Evolutionary conservation across 1,140 invertebrate genomes (phyloP).

Genomic region (Pogonomyrmex californicus): DNA sequence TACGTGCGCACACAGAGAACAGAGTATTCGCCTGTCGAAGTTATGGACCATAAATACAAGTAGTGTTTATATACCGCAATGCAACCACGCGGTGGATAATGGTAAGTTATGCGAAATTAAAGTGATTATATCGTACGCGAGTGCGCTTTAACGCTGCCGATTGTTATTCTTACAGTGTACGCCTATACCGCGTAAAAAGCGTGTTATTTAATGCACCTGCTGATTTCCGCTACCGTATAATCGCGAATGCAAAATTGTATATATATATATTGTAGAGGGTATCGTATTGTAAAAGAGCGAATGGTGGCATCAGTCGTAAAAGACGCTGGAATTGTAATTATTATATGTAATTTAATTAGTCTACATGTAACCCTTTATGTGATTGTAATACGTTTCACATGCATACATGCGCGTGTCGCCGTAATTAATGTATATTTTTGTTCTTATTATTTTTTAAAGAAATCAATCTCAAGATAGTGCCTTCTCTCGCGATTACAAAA

Average conservation of each 20-base stretch:
- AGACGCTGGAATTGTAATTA: slow-evolving; percentile 14
- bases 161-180: slow-evolving; percentile 28
- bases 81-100: background rate
- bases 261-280: slow-evolving; percentile 44
- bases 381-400: slow-evolving; percentile 25
- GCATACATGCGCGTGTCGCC: background rate
- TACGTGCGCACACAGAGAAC: background rate
- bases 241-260: slow-evolving; percentile 29
- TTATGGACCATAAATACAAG: slow-evolving; percentile 38
- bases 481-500: background rate
- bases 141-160: slow-evolving; percentile 11
- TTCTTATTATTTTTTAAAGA: slow-evolving; percentile 4
- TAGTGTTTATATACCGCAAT: slow-evolving; percentile 26
- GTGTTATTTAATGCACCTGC: slow-evolving; percentile 21
- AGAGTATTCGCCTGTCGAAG: slow-evolving; percentile 26
- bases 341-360: slow-evolving; percentile 41
- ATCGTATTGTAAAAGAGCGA: slow-evolving; percentile 14
- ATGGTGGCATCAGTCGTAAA: background rate
- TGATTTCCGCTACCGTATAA: slow-evolving; percentile 33
- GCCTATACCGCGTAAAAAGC: background rate
- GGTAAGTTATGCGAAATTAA: slow-evolving; percentile 45
- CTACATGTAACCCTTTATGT: background rate
- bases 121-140: slow-evolving; percentile 24
- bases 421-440: background rate
- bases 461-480: background rate